Base-by-base conservation (phyloP, 30 jellyfish, hydroid and myxozoan species). In the Aurelia coerulea region DNA sequence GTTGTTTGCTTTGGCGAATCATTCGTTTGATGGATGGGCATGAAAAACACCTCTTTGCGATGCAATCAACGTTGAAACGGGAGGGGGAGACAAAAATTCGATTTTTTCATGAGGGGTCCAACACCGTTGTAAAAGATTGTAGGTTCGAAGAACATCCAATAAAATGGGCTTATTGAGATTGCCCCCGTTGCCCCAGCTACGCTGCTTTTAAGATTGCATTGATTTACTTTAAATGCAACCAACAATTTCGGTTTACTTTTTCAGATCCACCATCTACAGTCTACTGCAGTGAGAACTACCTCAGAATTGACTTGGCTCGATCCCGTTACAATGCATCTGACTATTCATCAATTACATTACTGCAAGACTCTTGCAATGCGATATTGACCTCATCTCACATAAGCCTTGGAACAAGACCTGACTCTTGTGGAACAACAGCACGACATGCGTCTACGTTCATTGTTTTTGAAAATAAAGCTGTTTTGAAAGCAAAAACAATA, bases 261-360 rank as follows among this genome's bases (percentile, higher is more conserved):
- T 16, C 41, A 80, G 90, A 65, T 65, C 49, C 31, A 18, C 63
- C 70, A 16, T 62, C 78, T 31, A 80, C 37, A 17, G 91, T 81
- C 32, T 56, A 19, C 46, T 81, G 91, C 84, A 69, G 91, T 35
- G 15, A 74, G 5, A 81, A 69, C 71, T 81, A 81, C 78, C 70
- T 81, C 58, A 79, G 58, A 56, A 81, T 81, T 39, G 84, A 81
- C 39, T 69, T 81, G 63, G 84, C 68, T 56, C 37, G 62, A 29
- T 39, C 78, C 14, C 74, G 67, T 15, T 81, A 81, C 78, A 69
- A 69, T 64, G 1, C 14, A 16, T 37, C 84, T 13, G 33, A 4
- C 8, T 81, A 67, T 62, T 67, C 84, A 7, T 65, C 78, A 7
- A 58, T 81, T 6, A 81, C 91, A 19, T 56, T 81, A 56, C 32